phyloP scores from a whole-genome alignment of 2,888 invertebrate species.

The Lasioglossum figueresi region DNA sequence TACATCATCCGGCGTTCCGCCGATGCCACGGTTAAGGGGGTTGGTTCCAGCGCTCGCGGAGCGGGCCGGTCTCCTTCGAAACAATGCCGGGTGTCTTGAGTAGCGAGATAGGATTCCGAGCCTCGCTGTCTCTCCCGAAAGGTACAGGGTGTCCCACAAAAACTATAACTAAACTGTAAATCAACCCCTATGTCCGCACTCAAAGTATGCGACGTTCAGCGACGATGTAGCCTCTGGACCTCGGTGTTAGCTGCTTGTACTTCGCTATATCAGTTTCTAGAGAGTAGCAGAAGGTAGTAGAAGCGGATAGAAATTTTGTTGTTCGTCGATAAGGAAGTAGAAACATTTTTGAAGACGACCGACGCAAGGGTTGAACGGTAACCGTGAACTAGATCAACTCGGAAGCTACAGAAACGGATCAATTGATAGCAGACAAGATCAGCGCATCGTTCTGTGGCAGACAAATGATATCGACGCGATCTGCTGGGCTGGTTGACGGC shows the following conservation, averaged over 20 bases:
- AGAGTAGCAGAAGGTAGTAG: not conserved
- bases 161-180: not conserved
- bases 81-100: constrained; percentile 79
- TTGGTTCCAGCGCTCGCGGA: constrained; percentile 70
- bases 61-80: constrained; percentile 75
- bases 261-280: not conserved
- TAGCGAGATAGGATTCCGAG: constrained; percentile 69
- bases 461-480: not conserved
- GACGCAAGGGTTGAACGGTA: not conserved
- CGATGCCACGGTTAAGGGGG: constrained; percentile 66
- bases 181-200: not conserved
- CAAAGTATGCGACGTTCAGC: not conserved
- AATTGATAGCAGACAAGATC: not conserved
- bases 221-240: not conserved
- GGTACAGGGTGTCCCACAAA: not conserved
- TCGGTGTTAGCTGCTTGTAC: not conserved
- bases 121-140: not conserved
- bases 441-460: not conserved
- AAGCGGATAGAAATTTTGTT: not conserved
- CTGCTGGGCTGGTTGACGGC: not conserved
- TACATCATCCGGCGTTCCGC: constrained; percentile 78
- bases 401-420: not conserved
- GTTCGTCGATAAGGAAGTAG: not conserved
- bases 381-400: not conserved
- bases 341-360: not conserved